Conservation (phyloP, 2,113 vertebrate genomes). For the Aspiorhynchus laticeps region DNA sequence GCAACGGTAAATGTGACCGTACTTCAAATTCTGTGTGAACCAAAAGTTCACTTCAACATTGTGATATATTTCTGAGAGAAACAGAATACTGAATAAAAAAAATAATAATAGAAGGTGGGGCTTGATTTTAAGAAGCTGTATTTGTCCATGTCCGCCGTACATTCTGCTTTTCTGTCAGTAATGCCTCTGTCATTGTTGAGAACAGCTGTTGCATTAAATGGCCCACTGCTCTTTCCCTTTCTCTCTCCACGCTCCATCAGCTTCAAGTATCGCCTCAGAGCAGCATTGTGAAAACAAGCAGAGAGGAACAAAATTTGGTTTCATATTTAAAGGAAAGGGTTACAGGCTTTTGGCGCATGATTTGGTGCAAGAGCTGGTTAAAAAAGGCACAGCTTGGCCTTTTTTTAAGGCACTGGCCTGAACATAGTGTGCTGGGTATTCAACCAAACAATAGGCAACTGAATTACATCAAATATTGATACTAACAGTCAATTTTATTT, state of each 20-base stretch:
- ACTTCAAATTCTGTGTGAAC: too few relatives aligned
- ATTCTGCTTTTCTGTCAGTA: background rate
- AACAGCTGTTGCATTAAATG: constrained; percentile 49
- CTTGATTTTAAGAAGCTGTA: background rate
- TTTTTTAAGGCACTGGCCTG: background rate
- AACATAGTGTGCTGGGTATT: background rate
- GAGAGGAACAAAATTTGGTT: constrained; percentile 51
- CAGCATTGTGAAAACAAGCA: constrained; percentile 18
- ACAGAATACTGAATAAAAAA: too few relatives aligned
- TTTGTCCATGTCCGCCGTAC: background rate
- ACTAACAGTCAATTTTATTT: background rate
- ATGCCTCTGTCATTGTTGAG: constrained; percentile 30
- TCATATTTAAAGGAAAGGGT: constrained; percentile 54
- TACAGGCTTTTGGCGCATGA: background rate
- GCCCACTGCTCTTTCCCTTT: constrained; percentile 9
- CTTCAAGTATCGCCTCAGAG: constrained; percentile 37
- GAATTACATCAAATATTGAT: background rate
- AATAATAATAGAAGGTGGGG: too few relatives aligned
- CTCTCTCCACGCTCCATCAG: constrained; percentile 41
- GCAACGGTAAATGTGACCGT: too few relatives aligned
- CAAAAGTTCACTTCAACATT: too few relatives aligned
- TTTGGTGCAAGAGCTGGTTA: background rate
- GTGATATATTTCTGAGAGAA: too few relatives aligned
- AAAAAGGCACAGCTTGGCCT: background rate
- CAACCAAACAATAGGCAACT: background rate